Evolutionary conservation across 1,140 invertebrate genomes (phyloP).

Genomic region (Stegodyphus dumicola): DNA sequence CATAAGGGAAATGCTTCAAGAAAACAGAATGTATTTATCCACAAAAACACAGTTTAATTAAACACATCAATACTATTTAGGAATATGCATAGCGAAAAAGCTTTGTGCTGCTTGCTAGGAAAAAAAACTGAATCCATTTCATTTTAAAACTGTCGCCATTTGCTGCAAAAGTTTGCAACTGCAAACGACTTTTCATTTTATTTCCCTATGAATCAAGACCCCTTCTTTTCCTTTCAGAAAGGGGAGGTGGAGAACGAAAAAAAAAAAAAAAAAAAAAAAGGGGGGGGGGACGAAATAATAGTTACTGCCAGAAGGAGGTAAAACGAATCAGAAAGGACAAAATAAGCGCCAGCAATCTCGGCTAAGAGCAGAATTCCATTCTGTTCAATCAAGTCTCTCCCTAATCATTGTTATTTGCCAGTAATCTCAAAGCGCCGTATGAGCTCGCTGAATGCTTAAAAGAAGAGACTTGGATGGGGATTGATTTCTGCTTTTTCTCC

Average conservation of each 20-base stretch:
- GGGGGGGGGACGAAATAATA: no score
- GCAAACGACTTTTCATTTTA: conserved; percentile 4
- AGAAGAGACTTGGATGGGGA: background rate
- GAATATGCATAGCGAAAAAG: no score
- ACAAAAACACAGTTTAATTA: no score
- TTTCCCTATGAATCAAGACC: background rate
- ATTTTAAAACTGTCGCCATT: no score
- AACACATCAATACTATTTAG: no score
- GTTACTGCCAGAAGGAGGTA: background rate
- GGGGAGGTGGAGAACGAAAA: no score
- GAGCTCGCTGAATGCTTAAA: conserved; percentile 30
- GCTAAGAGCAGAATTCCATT: conserved; percentile 6
- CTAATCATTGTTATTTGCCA: conserved; percentile 36
- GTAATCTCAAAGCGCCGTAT: background rate
- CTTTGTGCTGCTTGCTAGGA: no score
- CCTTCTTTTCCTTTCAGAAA: no score
- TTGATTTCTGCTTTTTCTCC: background rate
- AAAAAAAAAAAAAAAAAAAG: no score
- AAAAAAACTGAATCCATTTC: no score
- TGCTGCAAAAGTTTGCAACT: background rate
- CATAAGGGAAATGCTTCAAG: no score
- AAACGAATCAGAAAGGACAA: conserved; percentile 19
- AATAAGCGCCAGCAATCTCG: conserved; percentile 8
- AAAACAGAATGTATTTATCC: no score
- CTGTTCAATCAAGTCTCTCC: background rate